Base-by-base conservation (phyloP, 1,140 invertebrate species). In the Centruroides vittatus region DNA sequence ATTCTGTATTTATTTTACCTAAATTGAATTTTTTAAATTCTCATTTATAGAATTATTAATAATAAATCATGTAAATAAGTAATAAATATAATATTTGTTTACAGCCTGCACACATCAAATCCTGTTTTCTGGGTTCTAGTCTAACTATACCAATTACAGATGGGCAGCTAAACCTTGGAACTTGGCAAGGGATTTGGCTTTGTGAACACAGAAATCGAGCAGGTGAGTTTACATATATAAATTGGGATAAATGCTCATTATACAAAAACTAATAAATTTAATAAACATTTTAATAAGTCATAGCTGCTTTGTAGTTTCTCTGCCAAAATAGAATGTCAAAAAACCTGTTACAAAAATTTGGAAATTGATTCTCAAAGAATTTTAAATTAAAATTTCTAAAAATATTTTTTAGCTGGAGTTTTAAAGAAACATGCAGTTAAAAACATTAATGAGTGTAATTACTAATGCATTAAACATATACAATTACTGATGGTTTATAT, bases 101-200 rank as follows among this genome's bases (percentile, higher is more conserved):
- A 67, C 77, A 96, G 93, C 93, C 93, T 59, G 93, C 93, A 63
- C 93, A 98, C 73, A 89, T 95, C 64, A 98, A 98, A 77, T 90
- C 93, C 58, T 93, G 91, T 74, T 93, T 98, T 74, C 79, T 97
- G 66, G 93, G 93, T 65, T 94, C 92, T 60, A 93, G 90, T 65
- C 77, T 97, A 68, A 95, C 89, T 70, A 90, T 97, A 70, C 93
- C 93, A 66, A 93, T 97, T 70, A 93, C 91, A 62, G 89, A 96
- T 71, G 93, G 93, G 58, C 90, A 93, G 74, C 78, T 97, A 66
- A 93, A 92, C 70, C 77, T 97, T 65, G 93, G 93, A 59, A 93
- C 89, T 67, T 97, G 93, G 93, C 93, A 97, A 78, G 93, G 93
- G 59, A 86, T 98, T 64, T 98, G 93, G 93, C 79, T 98, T 62